phyloP scores from a whole-genome alignment of 2,797 vertebrate genomes.

The Malurus splendens region DNA sequence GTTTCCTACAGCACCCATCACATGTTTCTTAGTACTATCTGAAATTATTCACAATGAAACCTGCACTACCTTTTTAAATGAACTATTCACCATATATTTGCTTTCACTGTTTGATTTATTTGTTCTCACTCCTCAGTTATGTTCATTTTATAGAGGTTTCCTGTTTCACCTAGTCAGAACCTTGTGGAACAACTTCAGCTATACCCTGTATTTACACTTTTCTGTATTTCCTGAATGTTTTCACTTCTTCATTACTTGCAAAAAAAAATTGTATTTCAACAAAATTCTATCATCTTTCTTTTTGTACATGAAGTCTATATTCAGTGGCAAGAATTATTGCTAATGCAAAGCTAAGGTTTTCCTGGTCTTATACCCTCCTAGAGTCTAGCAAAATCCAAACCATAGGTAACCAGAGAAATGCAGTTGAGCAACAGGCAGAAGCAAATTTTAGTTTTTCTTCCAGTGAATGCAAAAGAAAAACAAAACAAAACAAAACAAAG shows the following conservation, averaged over 20 bases:
- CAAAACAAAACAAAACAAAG: too few species aligned
- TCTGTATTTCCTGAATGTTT: background rate
- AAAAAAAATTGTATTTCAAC: background rate
- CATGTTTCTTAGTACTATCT: background rate
- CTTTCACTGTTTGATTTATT: background rate
- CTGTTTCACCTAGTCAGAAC: background rate
- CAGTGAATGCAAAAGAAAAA: background rate
- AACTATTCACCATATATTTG: background rate
- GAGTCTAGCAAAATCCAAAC: background rate
- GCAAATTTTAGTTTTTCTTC: background rate
- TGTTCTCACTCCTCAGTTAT: background rate
- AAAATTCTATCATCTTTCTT: background rate
- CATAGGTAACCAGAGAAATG: background rate
- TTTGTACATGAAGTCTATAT: background rate
- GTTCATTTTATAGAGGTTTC: background rate
- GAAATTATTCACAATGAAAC: background rate
- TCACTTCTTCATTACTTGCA: background rate
- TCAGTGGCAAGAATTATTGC: background rate
- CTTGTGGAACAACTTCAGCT: background rate
- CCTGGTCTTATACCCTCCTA: fast-evolving
- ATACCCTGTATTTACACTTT: background rate
- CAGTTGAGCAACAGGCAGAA: background rate
- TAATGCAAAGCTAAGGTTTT: background rate
- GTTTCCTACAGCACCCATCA: background rate
- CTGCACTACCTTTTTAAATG: background rate